Evolutionary conservation across 2,113 vertebrate species (phyloP), one percentile per base, ranked within the genome.

Genomic region (Atherinomorus stipes): DNA sequence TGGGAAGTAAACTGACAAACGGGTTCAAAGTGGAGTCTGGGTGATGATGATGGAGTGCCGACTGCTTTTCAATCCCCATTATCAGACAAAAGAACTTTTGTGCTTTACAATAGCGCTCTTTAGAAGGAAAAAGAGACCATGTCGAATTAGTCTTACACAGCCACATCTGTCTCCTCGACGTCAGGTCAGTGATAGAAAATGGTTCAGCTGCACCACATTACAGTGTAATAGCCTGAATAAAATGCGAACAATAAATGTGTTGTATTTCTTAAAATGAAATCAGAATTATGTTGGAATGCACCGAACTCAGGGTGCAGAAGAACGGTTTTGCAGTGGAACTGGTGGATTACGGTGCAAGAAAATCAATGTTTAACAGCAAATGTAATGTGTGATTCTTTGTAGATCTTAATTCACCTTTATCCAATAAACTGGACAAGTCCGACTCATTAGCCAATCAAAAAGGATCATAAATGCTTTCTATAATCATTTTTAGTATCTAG

Each of bases 1-100:
- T 38, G 60, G 26, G 65, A 61, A 49, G 13, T 40, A 78, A 75
- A 52, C 37, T 45, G 58, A 66, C 71, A 49, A 54, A 50, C n/a
- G 45, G 18, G 34, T 61, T 75, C 23, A 74, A 65, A 65, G 25
- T 25, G 7, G 59, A 16, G 22, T 21, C 9, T n/a, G 8, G 10
- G 28, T 61, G 70, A 66, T 62, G 22, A 63, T 60, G 37, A 37
- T 31, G 28, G 15, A 60, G 40, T 0, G 0, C 44, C 21, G 53
- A 16, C 25, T 69, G 31, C 11, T 70, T 79, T 74, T 60, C 45
- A 65, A 45, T 26, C 50, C 23, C 22, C 13, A 26, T 67, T 58
- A 49, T 45, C 13, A 47, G 8, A 31, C 19, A 10, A 18, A 34
- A 31, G 21, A 8, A 62, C 25, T 19, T 34, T 47, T 53, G 13